A percentile compares a stretch with the other conserved stretches of the same genome.
Conservation (phyloP, 2,797 vertebrate species). For the Pitangus sulphuratus region DNA sequence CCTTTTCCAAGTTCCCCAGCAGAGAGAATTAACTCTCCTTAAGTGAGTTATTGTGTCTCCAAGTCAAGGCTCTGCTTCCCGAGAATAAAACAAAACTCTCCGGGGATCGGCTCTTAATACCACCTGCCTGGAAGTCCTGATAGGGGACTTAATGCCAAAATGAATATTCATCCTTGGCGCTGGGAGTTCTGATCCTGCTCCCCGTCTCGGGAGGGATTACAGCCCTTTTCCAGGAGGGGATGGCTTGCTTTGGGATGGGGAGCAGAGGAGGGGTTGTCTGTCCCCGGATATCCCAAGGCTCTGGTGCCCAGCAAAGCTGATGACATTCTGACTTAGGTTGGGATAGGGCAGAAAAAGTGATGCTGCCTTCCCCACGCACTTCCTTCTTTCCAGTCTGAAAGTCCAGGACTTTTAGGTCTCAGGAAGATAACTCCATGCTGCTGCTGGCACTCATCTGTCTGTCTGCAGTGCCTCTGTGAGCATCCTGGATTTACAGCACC, state of each 20-base stretch:
- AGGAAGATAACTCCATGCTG: accelerated
- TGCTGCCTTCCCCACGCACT: accelerated
- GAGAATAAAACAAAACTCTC: conserved; percentile 63
- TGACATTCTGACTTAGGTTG: neutral
- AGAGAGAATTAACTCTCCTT: neutral
- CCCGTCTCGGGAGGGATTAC: neutral
- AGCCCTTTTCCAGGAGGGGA: neutral
- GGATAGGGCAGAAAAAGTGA: neutral
- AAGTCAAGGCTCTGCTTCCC: conserved; percentile 58
- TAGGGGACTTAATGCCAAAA: neutral
- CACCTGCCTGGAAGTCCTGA: conserved; percentile 10
- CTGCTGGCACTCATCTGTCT: neutral
- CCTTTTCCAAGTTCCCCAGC: neutral
- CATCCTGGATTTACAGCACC: neutral
- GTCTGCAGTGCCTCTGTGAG: accelerated
- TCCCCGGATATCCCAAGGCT: neutral
- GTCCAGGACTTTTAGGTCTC: neutral
- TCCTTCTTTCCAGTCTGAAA: neutral
- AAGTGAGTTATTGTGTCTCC: conserved; percentile 50
- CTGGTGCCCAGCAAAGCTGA: neutral
- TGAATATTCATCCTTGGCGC: conserved; percentile 37
- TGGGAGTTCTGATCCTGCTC: neutral
- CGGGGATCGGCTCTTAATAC: conserved; percentile 9
- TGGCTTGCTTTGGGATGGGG: neutral
- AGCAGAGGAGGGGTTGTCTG: neutral